These are phyloP conservation scores for Fabriciana adippe DNA, from an alignment of 2,888 invertebrate species.

Conservation along the genomic window DNA sequence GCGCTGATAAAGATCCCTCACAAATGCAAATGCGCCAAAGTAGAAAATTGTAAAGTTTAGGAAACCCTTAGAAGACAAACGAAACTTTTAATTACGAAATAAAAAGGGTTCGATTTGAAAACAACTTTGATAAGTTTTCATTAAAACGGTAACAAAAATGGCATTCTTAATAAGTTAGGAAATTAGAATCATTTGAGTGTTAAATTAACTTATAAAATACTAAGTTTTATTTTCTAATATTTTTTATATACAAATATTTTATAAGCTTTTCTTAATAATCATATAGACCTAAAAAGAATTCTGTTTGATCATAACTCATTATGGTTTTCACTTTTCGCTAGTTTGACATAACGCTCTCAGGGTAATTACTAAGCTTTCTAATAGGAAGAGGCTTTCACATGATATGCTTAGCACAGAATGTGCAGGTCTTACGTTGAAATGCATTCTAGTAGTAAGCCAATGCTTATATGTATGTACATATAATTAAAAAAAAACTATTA, in stretches of 20 bases:
- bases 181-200: too few species aligned
- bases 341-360: not conserved
- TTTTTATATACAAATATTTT: too few species aligned
- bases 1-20: conserved; percentile 35
- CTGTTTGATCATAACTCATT: not conserved
- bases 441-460: too few species aligned
- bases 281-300: too few species aligned
- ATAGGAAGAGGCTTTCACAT: conserved; percentile 21
- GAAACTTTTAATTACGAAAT: conserved; percentile 60
- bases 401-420: not conserved
- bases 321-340: not conserved
- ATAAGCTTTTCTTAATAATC: too few species aligned
- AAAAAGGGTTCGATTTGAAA: conserved; percentile 43
- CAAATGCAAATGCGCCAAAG: conserved; percentile 35
- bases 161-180: too few species aligned
- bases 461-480: too few species aligned
- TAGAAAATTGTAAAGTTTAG: conserved; percentile 40
- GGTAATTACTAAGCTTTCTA: conserved; percentile 26
- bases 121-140: conserved; percentile 27
- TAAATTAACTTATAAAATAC: too few species aligned
- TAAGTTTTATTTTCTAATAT: too few species aligned
- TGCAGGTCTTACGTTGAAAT: too few species aligned
- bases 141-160: conserved; percentile 8
- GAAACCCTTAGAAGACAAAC: conserved; percentile 48
- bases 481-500: too few species aligned